Evolutionary conservation across 2,888 invertebrate genomes (phyloP), one percentile per base, ranked within the genome.

Genomic region (Mesorhabditis sp.): DNA sequence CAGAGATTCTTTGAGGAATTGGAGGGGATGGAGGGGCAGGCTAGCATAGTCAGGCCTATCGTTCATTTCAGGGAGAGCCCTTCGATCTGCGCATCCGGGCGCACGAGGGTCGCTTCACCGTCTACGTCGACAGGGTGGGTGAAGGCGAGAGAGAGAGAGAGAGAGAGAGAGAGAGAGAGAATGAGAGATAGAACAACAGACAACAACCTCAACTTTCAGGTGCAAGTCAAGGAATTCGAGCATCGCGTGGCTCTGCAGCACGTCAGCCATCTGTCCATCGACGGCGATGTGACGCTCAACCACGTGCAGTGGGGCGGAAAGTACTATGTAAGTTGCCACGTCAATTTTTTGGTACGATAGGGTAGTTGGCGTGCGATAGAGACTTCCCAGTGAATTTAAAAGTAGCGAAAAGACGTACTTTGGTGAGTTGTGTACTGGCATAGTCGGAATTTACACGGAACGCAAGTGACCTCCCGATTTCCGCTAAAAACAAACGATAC

Each of bases 71-170:
- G 74, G 80, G 80, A n/a, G 81, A 82, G 42, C 58, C 67, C 15
- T 79, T 82, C 72, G 82, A 82, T 71, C 74, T 81, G 68, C 79
- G 82, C 67, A 79, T 82, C 64, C 79, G 82, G n/a, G 80, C 79
- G 45, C 82, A 82, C 71, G 82, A 80, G 70, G 63, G 70, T 70
- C 77, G 79, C 68, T 82, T 82, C 75, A 76, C 74, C 67, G 69
- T 80, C 67, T 75, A 68, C 15, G 72, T 77, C 71, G 77, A 80
- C 65, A 72, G 75, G 61, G 80, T 78, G 64, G 71, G 42, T 65
- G 41, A 10, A 44, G 50, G 13, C 10, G 45, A 28, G 28, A 28
- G 28, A 28, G 28, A 28, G 28, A 28, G 28, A 28, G 28, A 28
- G 28, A 28, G 28, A 41, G 65, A 65, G 64, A 67, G 58, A 41